Conservation (phyloP, 2,797 vertebrate species). For the Rhinoraja longicauda region DNA sequence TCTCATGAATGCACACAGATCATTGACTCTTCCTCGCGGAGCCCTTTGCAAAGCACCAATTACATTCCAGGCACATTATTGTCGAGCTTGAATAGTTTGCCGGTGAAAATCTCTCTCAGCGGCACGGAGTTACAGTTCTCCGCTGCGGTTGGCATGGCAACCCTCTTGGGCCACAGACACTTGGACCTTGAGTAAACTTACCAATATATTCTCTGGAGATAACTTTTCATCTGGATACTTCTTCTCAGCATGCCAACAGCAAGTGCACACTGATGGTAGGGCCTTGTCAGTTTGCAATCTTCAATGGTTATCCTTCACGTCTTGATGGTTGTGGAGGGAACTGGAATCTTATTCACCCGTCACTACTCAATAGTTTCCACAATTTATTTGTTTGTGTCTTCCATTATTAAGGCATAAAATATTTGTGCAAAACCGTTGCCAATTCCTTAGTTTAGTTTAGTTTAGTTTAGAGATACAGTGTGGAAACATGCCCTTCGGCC, state of each 20-base stretch:
- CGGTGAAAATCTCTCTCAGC: slow-evolving; percentile 1
- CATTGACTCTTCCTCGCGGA: not conserved
- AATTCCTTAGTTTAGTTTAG: no score
- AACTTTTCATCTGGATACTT: not conserved
- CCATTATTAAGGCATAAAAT: no score
- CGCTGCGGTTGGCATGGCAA: slow-evolving; percentile 1
- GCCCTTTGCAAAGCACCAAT: not conserved
- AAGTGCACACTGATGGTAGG: no score
- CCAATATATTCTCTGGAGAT: not conserved
- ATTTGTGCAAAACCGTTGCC: no score
- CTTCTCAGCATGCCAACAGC: not conserved
- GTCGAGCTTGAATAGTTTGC: slow-evolving; percentile 9
- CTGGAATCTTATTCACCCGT: not conserved
- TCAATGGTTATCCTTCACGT: not conserved
- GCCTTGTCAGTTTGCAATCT: not conserved
- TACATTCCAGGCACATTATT: slow-evolving; percentile 7
- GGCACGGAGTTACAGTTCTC: not conserved
- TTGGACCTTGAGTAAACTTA: not conserved
- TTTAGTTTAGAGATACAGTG: no score
- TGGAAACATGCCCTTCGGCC: no score
- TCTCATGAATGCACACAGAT: not conserved
- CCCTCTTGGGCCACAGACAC: not conserved
- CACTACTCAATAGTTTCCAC: no score
- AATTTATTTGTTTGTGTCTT: no score
- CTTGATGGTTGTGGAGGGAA: not conserved